phyloP scores from a whole-genome alignment of 2,888 invertebrate species.

The Drosophila borborema region DNA sequence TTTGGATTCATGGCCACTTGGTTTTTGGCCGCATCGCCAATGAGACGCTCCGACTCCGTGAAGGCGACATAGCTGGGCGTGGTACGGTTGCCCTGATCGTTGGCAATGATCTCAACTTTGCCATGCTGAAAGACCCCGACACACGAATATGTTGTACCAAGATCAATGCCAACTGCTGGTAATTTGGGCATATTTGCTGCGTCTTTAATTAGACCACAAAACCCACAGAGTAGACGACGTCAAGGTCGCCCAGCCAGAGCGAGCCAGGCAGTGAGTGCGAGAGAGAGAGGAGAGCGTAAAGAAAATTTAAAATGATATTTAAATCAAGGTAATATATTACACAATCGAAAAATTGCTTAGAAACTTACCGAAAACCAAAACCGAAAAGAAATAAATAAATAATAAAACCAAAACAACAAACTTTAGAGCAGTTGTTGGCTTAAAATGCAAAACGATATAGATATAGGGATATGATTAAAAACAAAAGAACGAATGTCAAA shows the following conservation, averaged over 20 bases:
- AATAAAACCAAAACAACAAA: conserved; percentile 1
- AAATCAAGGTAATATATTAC: conserved; percentile 56
- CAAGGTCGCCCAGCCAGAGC: conserved; percentile 51
- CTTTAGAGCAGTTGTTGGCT: conserved; percentile 26
- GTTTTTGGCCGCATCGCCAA: conserved; percentile 94
- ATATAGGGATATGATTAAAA: conserved; percentile 84
- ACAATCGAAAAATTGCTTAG: conserved; percentile 40
- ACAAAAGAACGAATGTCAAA: conserved; percentile 83
- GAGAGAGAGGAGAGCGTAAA: conserved; percentile 17
- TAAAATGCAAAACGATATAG: conserved; percentile 84
- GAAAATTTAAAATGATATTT: conserved; percentile 51
- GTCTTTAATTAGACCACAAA: conserved; percentile 75
- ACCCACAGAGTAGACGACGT: conserved; percentile 30
- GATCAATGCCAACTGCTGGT: conserved; percentile 87
- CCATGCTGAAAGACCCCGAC: conserved; percentile 96
- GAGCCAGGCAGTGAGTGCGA: neutral
- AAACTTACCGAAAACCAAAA: conserved; percentile 58
- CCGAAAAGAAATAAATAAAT: neutral
- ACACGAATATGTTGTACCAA: conserved; percentile 97
- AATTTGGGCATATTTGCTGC: conserved; percentile 84
- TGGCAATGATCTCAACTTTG: conserved; percentile 93
- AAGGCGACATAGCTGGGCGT: conserved; percentile 93
- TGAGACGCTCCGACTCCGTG: conserved; percentile 93
- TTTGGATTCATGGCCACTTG: conserved; percentile 96
- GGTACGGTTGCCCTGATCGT: conserved; percentile 93